A percentile compares a stretch with the other conserved stretches of the same genome.
Evolutionary conservation across 1,140 invertebrate species (phyloP).

Genomic region (Delia radicum): DNA sequence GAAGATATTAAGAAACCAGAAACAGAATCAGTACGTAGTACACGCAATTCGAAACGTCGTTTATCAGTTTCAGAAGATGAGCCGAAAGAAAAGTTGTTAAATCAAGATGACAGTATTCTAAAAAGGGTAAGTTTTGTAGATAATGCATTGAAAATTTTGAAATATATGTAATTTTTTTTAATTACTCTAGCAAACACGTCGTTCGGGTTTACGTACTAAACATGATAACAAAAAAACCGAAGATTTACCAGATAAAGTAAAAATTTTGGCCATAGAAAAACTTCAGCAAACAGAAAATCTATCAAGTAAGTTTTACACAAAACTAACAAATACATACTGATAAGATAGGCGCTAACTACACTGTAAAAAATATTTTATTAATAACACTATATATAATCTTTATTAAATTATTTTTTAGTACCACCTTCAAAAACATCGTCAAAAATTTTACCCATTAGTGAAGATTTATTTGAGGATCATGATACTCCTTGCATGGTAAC

Average conservation of each 20-base stretch:
- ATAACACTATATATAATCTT: background rate
- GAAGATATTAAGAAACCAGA: background rate
- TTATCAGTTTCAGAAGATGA: background rate
- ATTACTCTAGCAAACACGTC: background rate
- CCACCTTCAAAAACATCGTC: background rate
- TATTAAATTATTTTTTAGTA: background rate
- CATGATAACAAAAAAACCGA: constrained; percentile 8
- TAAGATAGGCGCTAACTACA: constrained; percentile 10
- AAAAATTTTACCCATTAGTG: background rate
- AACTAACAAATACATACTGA: background rate
- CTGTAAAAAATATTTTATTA: background rate
- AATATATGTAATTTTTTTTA: background rate
- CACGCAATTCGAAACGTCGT: background rate
- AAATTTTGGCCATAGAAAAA: background rate
- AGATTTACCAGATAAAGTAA: background rate
- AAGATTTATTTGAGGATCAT: constrained; percentile 2
- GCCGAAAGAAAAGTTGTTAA: background rate
- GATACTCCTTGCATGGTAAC: background rate
- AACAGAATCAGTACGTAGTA: background rate
- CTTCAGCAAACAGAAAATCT: background rate
- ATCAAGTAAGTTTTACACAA: constrained; percentile 11
- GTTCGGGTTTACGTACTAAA: constrained; percentile 13
- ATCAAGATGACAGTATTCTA: background rate
- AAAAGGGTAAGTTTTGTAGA: background rate
- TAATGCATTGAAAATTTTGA: no score